phyloP scores from a whole-genome alignment of 2,888 invertebrate genomes.

The Ischnura elegans region DNA sequence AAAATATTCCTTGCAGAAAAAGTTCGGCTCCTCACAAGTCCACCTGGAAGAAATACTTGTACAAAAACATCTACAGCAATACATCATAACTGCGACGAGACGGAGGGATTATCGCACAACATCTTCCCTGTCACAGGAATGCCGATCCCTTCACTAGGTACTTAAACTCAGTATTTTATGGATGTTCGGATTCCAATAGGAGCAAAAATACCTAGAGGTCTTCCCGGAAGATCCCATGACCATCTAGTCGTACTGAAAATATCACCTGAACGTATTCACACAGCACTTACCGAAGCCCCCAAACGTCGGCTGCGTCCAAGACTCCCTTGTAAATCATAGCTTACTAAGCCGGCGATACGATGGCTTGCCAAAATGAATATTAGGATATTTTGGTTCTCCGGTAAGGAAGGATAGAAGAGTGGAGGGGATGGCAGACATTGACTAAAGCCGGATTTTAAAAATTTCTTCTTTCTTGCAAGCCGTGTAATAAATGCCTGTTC shows the following conservation, averaged over 20 bases:
- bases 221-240: not conserved
- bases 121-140: not conserved
- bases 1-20: not conserved
- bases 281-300: not conserved
- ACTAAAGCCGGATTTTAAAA: not conserved
- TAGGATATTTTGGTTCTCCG: constrained; percentile 11
- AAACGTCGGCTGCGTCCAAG: not conserved
- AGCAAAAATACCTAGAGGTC: not conserved
- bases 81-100: not conserved
- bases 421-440: not conserved
- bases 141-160: not conserved
- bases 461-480: not conserved
- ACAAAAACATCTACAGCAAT: not conserved
- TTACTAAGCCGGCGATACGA: not conserved
- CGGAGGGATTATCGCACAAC: not conserved
- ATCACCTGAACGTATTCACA: constrained; percentile 31
- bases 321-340: constrained; percentile 33
- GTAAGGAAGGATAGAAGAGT: not conserved
- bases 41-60: not conserved
- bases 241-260: not conserved
- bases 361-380: constrained; percentile 45
- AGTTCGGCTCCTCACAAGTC: not conserved
- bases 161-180: not conserved
- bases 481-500: not conserved
- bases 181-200: not conserved